These are phyloP conservation scores for Notechis scutatus DNA, from an alignment of 2,113 vertebrate genomes.

Conservation along the genomic window DNA sequence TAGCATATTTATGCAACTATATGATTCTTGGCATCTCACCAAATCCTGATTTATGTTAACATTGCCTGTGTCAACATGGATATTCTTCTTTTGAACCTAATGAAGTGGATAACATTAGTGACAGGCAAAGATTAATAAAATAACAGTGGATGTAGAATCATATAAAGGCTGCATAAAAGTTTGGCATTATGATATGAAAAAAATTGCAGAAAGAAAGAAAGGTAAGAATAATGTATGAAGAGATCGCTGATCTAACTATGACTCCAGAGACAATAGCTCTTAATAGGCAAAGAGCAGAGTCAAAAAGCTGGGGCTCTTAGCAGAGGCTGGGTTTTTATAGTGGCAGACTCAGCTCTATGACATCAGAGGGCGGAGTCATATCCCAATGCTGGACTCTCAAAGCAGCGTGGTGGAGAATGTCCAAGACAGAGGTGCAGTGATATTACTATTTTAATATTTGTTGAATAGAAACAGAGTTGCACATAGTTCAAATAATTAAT, in stretches of 20 bases:
- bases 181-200: neutral
- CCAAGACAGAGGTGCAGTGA: neutral
- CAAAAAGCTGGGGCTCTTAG: no score
- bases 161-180: neutral
- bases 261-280: no score
- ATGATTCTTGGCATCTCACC: neutral
- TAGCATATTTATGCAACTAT: neutral
- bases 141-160: neutral
- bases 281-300: no score
- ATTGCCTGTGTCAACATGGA: neutral
- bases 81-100: neutral
- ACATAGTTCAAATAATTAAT: neutral
- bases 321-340: no score
- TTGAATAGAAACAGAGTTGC: neutral
- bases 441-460: neutral
- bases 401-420: no score
- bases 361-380: no score
- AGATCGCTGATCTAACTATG: neutral
- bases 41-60: neutral
- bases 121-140: neutral
- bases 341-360: no score
- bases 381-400: no score
- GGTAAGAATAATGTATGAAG: neutral
- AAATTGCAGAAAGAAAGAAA: neutral
- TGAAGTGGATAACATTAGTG: neutral